These are phyloP conservation scores for Phalloptychus januarius DNA, from an alignment of 2,797 vertebrate genomes.

Conservation along the genomic window DNA sequence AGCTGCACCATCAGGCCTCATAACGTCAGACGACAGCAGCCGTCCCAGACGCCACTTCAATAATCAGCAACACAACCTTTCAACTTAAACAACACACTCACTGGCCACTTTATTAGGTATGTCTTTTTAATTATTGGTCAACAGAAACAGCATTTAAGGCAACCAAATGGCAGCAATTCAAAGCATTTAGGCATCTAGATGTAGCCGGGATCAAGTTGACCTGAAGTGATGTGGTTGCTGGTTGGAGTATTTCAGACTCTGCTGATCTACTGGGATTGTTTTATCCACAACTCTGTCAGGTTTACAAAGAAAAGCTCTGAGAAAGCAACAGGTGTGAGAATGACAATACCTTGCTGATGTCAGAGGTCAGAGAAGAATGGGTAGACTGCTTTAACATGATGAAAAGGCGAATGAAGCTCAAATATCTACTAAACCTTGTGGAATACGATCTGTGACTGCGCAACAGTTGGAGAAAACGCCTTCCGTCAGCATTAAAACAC, in stretches of 20 bases:
- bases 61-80: background rate
- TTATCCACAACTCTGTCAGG: background rate
- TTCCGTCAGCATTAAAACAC: background rate
- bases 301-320: background rate
- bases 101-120: background rate
- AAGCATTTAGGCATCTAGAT: background rate
- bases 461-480: background rate
- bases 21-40: background rate
- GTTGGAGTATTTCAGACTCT: background rate
- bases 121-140: background rate
- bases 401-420: background rate
- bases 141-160: background rate
- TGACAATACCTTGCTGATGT: background rate
- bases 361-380: background rate
- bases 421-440: background rate
- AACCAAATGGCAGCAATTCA: background rate
- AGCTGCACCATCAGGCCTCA: conserved; percentile 8
- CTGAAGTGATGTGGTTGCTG: background rate
- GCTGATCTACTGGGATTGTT: background rate
- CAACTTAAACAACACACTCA: too few relatives aligned
- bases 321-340: background rate
- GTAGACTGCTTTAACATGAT: background rate
- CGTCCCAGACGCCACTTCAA: background rate
- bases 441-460: background rate
- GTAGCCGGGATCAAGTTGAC: background rate